Base-by-base conservation (phyloP, 2,797 vertebrate species). In the Ciconia nigra region DNA sequence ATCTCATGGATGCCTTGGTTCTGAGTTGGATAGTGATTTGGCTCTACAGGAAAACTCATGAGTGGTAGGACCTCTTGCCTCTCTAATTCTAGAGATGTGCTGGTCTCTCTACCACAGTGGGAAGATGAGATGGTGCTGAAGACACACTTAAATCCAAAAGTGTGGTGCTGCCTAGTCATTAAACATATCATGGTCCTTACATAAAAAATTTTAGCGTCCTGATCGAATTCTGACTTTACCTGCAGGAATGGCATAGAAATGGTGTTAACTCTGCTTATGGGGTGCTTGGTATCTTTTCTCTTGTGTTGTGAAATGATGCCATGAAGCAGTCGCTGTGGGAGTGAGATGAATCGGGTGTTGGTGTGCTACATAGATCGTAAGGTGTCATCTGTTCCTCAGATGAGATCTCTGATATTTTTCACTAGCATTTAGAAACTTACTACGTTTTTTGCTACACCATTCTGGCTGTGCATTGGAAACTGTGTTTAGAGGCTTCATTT, bases 211-310 rank as follows among this genome's bases (percentile, higher is more conserved):
- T 7, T 28, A 47, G 47, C 22, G 58, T 76, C 37, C 28, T n/a
- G 47, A 1, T 54, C 18, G 6, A 26, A 14, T n/a, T 63, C 33
- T 31, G 31, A 39, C 31, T 22, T 31, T 4, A 4, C 0, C 0
- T 33, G 25, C 7, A 15, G 49, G n/a, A 37, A 8, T 0, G 3
- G 31, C 0, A 0, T 47, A 44, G 76, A 51, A 51, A 8, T 17
- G 41, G 18, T 9, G 26, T 24, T 21, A 15, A 1, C 15, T 79
- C 25, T 13, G 61, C 1, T 31, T 10, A 0, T 7, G 33, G 41
- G 20, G 6, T 57, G 10, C 25, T 39, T 10, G 42, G 2, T 47
- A 0, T 26, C 37, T 37, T 7, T 17, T 29, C 58, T 39, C 13
- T 21, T 3, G 61, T 21, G 46, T 10, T 90, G 61, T 47, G 72